phyloP scores from a whole-genome alignment of 1,140 invertebrate species.

The Varroa destructor region DNA sequence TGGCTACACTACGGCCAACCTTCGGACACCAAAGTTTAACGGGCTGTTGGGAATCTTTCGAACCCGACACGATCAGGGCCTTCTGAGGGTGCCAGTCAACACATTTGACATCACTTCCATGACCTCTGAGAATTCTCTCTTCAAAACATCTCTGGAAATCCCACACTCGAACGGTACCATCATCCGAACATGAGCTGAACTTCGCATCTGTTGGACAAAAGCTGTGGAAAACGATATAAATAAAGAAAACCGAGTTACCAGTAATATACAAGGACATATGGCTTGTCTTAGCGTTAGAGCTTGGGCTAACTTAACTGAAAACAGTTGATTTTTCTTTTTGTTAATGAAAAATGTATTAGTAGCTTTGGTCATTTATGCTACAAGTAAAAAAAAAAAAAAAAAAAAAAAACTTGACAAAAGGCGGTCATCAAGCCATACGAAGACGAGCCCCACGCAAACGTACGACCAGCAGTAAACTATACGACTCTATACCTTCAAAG shows the following conservation, averaged over 20 bases:
- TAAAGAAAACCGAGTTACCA: not conserved
- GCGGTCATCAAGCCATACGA: no score
- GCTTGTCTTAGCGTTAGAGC: no score
- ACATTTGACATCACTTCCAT: conserved; percentile 98
- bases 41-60: conserved; percentile 98
- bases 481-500: no score
- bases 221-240: conserved; percentile 48
- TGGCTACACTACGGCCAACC: conserved; percentile 58
- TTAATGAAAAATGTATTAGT: no score
- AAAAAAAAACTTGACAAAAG: conserved; percentile 19
- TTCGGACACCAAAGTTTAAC: conserved; percentile 99
- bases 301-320: conserved; percentile 30
- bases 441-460: no score
- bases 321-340: no score
- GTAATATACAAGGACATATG: no score
- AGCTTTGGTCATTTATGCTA: no score
- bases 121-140: conserved; percentile 88
- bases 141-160: conserved; percentile 94
- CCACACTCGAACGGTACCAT: conserved; percentile 95
- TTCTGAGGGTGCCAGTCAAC: conserved; percentile 99
- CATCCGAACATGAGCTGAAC: conserved; percentile 96
- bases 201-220: conserved; percentile 98
- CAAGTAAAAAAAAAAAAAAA: conserved; percentile 7
- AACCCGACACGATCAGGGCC: conserved; percentile 87
- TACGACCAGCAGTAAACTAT: no score